These are phyloP conservation scores for Phaethon lepturus DNA, from an alignment of 2,113 vertebrate genomes.

Conservation along the genomic window DNA sequence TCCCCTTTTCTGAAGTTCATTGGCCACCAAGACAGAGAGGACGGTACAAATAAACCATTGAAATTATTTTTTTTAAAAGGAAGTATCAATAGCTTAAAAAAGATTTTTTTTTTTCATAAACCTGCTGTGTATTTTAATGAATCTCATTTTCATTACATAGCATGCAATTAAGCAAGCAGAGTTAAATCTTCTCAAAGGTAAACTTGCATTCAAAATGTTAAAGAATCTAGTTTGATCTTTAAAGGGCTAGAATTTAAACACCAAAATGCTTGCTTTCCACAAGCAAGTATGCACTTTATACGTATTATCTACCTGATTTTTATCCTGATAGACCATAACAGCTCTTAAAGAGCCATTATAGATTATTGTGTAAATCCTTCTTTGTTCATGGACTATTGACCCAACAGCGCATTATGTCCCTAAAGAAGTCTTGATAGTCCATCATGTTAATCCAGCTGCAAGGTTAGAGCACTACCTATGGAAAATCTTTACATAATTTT, in stretches of 20 bases:
- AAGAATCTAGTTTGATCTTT: neutral
- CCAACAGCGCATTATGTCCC: constrained; percentile 41
- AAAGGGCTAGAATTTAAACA: neutral
- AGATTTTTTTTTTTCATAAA: neutral
- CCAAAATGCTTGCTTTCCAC: neutral
- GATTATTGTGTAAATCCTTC: constrained; percentile 71
- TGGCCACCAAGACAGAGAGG: neutral
- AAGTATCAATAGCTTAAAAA: neutral
- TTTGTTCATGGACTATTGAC: constrained; percentile 68
- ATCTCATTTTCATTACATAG: neutral
- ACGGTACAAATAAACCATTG: neutral
- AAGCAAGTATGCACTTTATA: neutral
- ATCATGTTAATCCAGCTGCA: constrained; percentile 63
- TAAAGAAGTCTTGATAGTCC: constrained; percentile 55
- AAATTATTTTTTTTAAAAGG: neutral
- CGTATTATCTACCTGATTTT: constrained; percentile 37
- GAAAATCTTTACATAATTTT: constrained; percentile 69
- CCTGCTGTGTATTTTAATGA: neutral
- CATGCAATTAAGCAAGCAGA: neutral
- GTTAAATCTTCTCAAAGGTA: neutral
- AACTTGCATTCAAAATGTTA: neutral
- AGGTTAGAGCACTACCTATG: neutral
- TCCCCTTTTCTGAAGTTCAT: rapidly evolving
- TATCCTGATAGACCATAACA: constrained; percentile 54
- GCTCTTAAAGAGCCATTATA: constrained; percentile 61